A percentile compares a stretch with the other conserved stretches of the same genome.
phyloP scores from a whole-genome alignment of 1,140 invertebrate genomes.

The Cyphomyrmex costatus region DNA sequence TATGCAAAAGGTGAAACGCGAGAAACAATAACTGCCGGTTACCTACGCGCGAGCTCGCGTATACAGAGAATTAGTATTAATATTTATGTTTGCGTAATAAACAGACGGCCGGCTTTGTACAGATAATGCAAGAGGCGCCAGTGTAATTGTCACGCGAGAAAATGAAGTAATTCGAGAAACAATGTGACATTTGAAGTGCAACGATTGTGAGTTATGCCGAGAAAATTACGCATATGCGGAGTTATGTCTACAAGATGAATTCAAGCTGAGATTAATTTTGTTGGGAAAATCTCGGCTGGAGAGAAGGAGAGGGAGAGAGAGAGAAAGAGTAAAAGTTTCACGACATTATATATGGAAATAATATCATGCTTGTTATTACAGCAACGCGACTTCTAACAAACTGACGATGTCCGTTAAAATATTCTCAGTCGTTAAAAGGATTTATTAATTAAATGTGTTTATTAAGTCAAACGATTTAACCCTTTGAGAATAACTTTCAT shows the following conservation, averaged over 20 bases:
- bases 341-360: slow-evolving; percentile 26
- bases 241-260: slow-evolving; percentile 50
- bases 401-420: neutral
- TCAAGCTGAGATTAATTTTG: slow-evolving; percentile 54
- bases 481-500: neutral
- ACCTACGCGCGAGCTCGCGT: neutral
- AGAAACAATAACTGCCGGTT: slow-evolving; percentile 49
- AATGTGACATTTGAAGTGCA: slow-evolving; percentile 53
- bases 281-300: slow-evolving; percentile 8
- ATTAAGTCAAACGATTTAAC: neutral
- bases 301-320: neutral
- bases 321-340: neutral
- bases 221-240: slow-evolving; percentile 49
- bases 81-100: slow-evolving; percentile 62
- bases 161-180: slow-evolving; percentile 61
- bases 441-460: slow-evolving; percentile 38
- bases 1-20: slow-evolving; percentile 31
- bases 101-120: neutral
- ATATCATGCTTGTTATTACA: slow-evolving; percentile 22
- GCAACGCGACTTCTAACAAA: slow-evolving; percentile 25
- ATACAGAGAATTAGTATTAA: slow-evolving; percentile 52
- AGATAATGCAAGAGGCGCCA: neutral
- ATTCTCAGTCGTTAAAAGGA: slow-evolving; percentile 13
- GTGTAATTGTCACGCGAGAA: slow-evolving; percentile 49
- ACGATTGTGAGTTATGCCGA: slow-evolving; percentile 40